Conservation (phyloP, 1,140 invertebrate species). For the Sipha flava region DNA sequence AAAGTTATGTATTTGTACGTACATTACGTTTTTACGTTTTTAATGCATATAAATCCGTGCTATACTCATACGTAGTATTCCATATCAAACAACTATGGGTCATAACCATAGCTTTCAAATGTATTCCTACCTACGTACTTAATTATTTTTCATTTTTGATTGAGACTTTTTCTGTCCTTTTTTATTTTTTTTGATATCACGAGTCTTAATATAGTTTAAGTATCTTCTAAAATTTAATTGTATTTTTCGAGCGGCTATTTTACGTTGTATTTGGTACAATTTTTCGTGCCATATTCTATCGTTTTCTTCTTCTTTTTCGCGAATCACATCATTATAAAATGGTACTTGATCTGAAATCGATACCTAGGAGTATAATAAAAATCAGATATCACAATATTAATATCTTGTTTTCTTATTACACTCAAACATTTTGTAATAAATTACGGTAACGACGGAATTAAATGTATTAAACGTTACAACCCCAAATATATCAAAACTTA, state of each 20-base stretch:
- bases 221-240: conserved; percentile 1
- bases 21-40: too few species aligned
- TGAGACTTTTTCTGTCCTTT: neutral
- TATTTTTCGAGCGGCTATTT: conserved; percentile 23
- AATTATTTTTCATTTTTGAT: neutral
- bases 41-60: too few species aligned
- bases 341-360: neutral
- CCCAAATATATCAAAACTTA: too few species aligned
- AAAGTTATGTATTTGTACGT: too few species aligned
- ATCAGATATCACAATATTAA: too few species aligned
- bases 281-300: conserved; percentile 7
- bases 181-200: neutral
- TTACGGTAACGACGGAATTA: too few species aligned
- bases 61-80: too few species aligned
- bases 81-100: too few species aligned
- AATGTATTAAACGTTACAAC: too few species aligned
- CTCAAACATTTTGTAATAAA: too few species aligned
- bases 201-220: conserved; percentile 1
- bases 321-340: neutral
- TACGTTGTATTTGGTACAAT: neutral
- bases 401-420: too few species aligned
- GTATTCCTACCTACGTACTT: neutral
- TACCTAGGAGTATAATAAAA: neutral
- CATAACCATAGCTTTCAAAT: too few species aligned
- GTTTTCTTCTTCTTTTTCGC: neutral